Conservation (phyloP, 2,888 invertebrate species). For the Tenthredo amoena region DNA sequence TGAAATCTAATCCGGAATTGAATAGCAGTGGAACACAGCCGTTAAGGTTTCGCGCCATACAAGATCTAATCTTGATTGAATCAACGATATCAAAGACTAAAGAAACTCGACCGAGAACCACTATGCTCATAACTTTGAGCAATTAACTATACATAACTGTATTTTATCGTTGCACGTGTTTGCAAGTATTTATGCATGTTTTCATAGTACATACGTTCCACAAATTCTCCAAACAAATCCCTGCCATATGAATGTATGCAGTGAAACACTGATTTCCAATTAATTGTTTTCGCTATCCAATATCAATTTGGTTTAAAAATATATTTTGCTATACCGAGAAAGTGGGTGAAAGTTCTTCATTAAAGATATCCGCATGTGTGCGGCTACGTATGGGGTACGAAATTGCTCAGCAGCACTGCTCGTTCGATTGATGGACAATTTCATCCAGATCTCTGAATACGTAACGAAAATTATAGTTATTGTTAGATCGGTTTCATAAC, state of each 20-base stretch:
- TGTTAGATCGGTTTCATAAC: background rate
- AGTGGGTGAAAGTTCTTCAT: background rate
- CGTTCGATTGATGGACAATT: background rate
- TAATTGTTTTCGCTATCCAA: background rate
- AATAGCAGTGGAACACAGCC: slow-evolving; percentile 1
- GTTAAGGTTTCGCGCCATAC: background rate
- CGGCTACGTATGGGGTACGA: background rate
- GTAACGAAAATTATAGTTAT: background rate
- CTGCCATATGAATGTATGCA: background rate
- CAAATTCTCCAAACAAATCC: background rate
- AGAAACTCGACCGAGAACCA: background rate
- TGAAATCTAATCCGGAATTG: background rate
- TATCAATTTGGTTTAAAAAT: background rate
- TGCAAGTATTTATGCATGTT: background rate
- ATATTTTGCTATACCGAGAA: background rate
- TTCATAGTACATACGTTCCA: background rate
- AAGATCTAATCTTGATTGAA: background rate
- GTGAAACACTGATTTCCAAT: background rate
- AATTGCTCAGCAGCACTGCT: background rate
- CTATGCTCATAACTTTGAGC: background rate
- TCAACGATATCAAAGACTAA: slow-evolving; percentile 15
- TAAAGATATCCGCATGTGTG: background rate
- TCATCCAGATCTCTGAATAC: background rate
- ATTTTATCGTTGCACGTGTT: slow-evolving; percentile 7
- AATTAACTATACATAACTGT: slow-evolving; percentile 22